Conservation (phyloP, 2,113 vertebrate species). For the Rhinolophus ferrumequinum region DNA sequence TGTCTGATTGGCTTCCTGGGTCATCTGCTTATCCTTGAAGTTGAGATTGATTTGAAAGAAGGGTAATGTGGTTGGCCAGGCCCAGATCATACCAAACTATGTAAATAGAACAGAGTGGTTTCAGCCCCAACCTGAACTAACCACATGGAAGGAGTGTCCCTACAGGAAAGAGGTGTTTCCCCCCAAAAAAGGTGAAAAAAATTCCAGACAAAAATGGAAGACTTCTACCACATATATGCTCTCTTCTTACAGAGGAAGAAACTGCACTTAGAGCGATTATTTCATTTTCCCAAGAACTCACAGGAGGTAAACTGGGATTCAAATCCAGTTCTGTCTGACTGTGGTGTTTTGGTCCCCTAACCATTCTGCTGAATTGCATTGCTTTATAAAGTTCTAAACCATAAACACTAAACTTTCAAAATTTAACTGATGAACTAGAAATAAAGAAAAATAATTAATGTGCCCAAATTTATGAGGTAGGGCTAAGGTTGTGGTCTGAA, state of each 20-base stretch:
- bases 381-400: not conserved
- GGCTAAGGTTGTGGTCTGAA: not conserved
- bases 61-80: not conserved
- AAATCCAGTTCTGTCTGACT: not conserved
- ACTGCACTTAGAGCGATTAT: conserved; percentile 10
- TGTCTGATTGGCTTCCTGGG: not conserved
- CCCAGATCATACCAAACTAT: not conserved
- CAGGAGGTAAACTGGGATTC: not conserved
- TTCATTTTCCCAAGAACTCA: conserved; percentile 1
- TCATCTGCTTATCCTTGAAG: not conserved
- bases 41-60: not conserved
- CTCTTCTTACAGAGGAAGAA: conserved; percentile 24
- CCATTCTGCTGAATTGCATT: not conserved
- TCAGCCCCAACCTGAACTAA: not conserved
- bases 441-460: not conserved
- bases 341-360: not conserved
- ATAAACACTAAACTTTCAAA: not conserved
- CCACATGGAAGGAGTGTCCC: not conserved
- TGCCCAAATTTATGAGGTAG: not conserved
- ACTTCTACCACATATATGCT: not conserved
- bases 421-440: not conserved
- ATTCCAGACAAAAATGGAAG: not conserved
- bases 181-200: not conserved
- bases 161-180: not conserved
- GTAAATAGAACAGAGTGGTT: not conserved